phyloP scores from a whole-genome alignment of 1,140 invertebrate species.

The Cyclina sinensis region DNA sequence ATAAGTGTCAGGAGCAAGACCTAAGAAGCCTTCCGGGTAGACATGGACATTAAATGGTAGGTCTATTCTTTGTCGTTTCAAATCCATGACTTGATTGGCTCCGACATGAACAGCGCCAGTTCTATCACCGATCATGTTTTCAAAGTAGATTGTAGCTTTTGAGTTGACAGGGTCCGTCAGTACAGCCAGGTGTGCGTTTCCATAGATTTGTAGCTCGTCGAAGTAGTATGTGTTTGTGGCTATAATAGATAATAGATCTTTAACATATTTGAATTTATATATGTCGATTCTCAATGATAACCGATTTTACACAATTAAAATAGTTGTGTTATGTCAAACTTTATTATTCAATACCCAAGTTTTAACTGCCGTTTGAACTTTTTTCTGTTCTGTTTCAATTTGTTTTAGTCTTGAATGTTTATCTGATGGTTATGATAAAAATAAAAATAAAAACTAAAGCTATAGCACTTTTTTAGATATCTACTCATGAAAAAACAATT shows the following conservation, averaged over 20 bases:
- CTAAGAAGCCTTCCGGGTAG: conserved; percentile 77
- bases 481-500: no score
- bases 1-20: conserved; percentile 77
- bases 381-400: no score
- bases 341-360: no score
- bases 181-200: conserved; percentile 79
- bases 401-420: no score
- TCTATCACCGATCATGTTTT: conserved; percentile 82
- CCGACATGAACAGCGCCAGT: conserved; percentile 79
- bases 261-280: no score
- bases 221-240: conserved; percentile 75
- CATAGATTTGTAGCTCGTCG: conserved; percentile 81
- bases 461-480: no score
- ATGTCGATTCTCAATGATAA: no score
- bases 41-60: conserved; percentile 81
- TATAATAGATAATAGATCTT: conserved; percentile 20
- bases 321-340: no score
- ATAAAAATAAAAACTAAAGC: no score
- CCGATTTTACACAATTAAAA: no score
- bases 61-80: conserved; percentile 75
- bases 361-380: no score
- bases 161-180: conserved; percentile 73
- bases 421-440: no score
- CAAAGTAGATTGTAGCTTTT: conserved; percentile 72
- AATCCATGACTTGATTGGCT: conserved; percentile 75